Conservation (phyloP, 1,140 invertebrate species). For the Macrobrachium rosenbergii region DNA sequence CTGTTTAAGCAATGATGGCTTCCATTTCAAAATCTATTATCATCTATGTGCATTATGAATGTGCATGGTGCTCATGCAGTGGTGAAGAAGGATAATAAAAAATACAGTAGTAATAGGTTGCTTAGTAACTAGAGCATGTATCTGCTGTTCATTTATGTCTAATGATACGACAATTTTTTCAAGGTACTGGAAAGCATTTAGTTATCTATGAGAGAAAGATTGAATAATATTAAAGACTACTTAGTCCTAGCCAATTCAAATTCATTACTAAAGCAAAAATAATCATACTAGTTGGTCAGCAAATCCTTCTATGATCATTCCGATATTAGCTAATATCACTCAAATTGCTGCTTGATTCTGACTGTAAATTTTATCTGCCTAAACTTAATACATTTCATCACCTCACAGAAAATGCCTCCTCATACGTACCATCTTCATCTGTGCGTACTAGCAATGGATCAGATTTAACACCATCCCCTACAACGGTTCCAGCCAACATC, state of each 20-base stretch:
- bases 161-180: conserved; percentile 29
- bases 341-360: conserved; percentile 6
- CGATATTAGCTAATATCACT: neutral
- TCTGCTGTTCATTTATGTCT: conserved; percentile 47
- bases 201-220: conserved; percentile 30
- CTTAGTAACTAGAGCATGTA: conserved; percentile 55
- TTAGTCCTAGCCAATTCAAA: conserved; percentile 31
- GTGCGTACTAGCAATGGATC: conserved; percentile 92
- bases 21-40: conserved; percentile 54
- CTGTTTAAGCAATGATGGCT: conserved; percentile 58
- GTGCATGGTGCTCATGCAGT: conserved; percentile 62
- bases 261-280: conserved; percentile 26
- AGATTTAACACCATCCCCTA: conserved; percentile 92
- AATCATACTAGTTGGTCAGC: conserved; percentile 21
- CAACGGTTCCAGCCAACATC: conserved; percentile 92
- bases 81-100: conserved; percentile 53
- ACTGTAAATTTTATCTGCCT: conserved; percentile 24
- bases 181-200: conserved; percentile 35
- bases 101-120: conserved; percentile 39
- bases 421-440: conserved; percentile 97
- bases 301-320: conserved; percentile 45
- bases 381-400: conserved; percentile 4
- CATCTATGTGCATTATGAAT: conserved; percentile 59
- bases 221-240: conserved; percentile 24
- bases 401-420: conserved; percentile 10